phyloP scores from a whole-genome alignment of 1,140 invertebrate species.

The Euschistus heros region DNA sequence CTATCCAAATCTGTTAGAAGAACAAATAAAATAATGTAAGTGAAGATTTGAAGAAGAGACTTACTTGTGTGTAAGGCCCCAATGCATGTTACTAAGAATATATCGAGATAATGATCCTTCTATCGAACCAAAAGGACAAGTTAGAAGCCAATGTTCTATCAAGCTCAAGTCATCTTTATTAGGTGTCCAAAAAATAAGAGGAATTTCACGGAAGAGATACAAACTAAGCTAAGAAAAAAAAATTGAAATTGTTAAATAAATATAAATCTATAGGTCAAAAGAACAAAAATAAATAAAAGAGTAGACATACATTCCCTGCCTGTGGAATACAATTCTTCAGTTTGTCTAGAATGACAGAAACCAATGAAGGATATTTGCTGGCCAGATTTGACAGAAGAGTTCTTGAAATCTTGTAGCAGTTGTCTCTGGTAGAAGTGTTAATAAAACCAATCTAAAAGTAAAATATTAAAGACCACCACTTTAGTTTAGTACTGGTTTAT shows the following conservation, averaged over 20 bases:
- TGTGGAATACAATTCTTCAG: constrained; percentile 51
- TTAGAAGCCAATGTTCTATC: constrained; percentile 55
- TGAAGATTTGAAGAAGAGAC: neutral
- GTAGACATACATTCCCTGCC: constrained; percentile 45
- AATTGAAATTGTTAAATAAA: neutral
- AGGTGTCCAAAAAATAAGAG: constrained; percentile 57
- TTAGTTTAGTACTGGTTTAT: too few species aligned
- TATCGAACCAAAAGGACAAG: constrained; percentile 43
- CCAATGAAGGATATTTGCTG: constrained; percentile 53
- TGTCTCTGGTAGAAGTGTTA: constrained; percentile 55
- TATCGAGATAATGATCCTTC: constrained; percentile 59
- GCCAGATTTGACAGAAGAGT: constrained; percentile 61
- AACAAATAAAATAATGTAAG: too few species aligned
- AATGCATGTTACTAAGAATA: constrained; percentile 61
- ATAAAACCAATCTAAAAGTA: constrained; percentile 60
- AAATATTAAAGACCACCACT: too few species aligned
- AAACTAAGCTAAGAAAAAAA: constrained; percentile 39
- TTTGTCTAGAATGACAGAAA: constrained; percentile 54
- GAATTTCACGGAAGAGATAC: constrained; percentile 65
- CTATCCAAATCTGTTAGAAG: too few species aligned
- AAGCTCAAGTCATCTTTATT: constrained; percentile 53
- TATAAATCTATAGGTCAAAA: neutral
- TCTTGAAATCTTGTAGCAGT: constrained; percentile 60
- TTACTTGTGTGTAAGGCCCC: constrained; percentile 43
- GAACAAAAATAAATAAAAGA: neutral